These are phyloP conservation scores for Camarhynchus parvulus DNA, from an alignment of 2,113 vertebrate species.

Conservation along the genomic window DNA sequence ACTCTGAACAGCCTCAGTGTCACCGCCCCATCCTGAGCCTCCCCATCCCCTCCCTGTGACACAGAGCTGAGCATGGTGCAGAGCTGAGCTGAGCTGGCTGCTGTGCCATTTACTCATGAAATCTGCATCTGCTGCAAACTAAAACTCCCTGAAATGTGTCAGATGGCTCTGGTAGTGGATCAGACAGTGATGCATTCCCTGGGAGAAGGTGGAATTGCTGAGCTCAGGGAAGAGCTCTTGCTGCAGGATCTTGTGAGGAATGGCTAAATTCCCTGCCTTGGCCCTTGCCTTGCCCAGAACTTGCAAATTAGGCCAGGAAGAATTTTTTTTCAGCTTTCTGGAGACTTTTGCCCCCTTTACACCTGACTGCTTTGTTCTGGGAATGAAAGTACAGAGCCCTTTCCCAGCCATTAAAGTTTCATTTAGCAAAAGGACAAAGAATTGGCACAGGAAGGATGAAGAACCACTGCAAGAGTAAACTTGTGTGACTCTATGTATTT, in stretches of 20 bases:
- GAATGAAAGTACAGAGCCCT: conserved; percentile 37
- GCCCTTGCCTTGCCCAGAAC: conserved; percentile 6
- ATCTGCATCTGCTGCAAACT: neutral
- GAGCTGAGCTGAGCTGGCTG: neutral
- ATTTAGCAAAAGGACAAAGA: conserved; percentile 36
- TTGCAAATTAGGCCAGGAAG: conserved; percentile 39
- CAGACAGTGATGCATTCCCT: conserved; percentile 44
- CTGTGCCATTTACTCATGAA: neutral
- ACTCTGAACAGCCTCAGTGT: neutral
- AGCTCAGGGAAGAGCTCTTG: conserved; percentile 43
- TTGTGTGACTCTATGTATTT: conserved; percentile 39
- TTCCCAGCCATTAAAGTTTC: conserved; percentile 56
- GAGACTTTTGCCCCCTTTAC: conserved; percentile 28
- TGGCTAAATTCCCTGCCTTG: conserved; percentile 36
- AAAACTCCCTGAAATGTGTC: neutral
- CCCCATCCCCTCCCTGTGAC: rapidly evolving
- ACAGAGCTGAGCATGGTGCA: rapidly evolving
- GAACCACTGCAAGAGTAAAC: conserved; percentile 24
- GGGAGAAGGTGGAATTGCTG: conserved; percentile 54
- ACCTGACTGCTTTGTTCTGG: conserved; percentile 46
- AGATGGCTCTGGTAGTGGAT: neutral
- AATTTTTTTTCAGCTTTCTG: conserved; percentile 25
- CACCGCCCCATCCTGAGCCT: neutral
- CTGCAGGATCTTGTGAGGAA: conserved; percentile 36
- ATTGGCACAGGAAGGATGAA: conserved; percentile 29